A percentile compares a stretch with the other conserved stretches of the same genome.
Conservation (phyloP, 2,888 invertebrate genomes). For the Parnassius smintheus region DNA sequence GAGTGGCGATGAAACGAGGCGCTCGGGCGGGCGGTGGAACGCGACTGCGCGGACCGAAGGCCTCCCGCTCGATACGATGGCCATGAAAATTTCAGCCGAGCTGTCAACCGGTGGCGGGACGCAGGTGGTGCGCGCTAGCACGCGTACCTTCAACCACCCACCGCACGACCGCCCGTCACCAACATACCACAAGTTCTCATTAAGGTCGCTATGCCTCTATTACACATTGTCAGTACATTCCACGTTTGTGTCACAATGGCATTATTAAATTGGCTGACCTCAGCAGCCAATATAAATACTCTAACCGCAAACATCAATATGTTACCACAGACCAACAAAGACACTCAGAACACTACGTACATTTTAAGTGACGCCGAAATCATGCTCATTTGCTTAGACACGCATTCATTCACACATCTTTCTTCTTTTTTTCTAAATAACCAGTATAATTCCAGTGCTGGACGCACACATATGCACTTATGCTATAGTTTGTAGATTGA, state of each 20-base stretch:
- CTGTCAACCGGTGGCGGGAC: conserved; percentile 77
- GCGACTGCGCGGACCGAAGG: conserved; percentile 67
- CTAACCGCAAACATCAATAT: no score
- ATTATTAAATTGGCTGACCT: not conserved
- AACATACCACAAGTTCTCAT: conserved; percentile 21
- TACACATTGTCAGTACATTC: conserved; percentile 12
- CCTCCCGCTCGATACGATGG: conserved; percentile 74
- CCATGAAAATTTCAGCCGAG: conserved; percentile 78
- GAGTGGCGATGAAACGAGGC: conserved; percentile 48
- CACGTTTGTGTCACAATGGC: not conserved
- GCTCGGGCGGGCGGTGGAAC: conserved; percentile 53
- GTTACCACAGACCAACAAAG: no score
- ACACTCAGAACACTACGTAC: no score
- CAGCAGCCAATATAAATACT: no score
- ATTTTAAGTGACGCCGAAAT: no score
- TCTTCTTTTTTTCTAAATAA: no score
- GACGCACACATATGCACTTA: no score
- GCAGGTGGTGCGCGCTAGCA: conserved; percentile 50
- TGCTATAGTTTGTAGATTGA: no score
- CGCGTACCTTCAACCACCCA: conserved; percentile 38
- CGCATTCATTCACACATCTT: no score
- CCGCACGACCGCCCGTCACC: conserved; percentile 11
- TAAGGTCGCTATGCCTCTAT: conserved; percentile 19
- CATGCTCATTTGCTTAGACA: no score
- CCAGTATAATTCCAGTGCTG: no score